Evolutionary conservation across 2,113 vertebrate species (phyloP), one percentile per base, ranked within the genome.

Genomic region (Tapirus terrestris): DNA sequence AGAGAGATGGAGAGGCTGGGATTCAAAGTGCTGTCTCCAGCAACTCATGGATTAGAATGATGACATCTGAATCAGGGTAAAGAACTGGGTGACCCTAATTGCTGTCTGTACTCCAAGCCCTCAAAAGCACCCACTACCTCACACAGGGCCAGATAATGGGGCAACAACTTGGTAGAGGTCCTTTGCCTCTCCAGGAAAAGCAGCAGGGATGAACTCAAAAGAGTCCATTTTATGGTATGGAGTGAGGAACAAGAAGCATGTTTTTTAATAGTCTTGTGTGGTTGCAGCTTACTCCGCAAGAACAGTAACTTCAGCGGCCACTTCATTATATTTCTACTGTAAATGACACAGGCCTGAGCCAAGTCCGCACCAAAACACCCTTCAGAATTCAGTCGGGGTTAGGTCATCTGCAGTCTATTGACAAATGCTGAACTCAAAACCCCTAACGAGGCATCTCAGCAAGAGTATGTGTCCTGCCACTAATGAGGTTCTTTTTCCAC

Each of bases 401-500:
- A 99, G 97, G 97, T 98, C 98, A 99, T 98, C 98, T 97, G 97
- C 96, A 98, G 89, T 97, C 92, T 97, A 98, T 45, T 98, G 98
- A 98, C 98, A 98, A 98, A 83, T 94, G 96, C 91, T 97, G 94
- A 98, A 98, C 96, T 98, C 94, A 96, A 97, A 98, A 97, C 97
- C 89, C 96, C 84, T 98, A 98, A 98, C 18, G 67, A 98, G 98
- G 98, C 98, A 98, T 97, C 97, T 97, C 98, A 94, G 98, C 98
- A 99, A 98, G 97, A 98, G 96, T 76, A 83, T 94, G 98, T 96
- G 97, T 96, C 31, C 96, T 98, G 97, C 97, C 95, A 98, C 98
- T 98, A 98, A 98, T 98, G 98, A 99, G 98, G 88, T 97, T 95
- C 96, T 98, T 98, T 99, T 99, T 98, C 99, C 98, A 98, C 98